phyloP scores from a whole-genome alignment of 2,113 vertebrate genomes.

The Gobiocypris rarus region DNA sequence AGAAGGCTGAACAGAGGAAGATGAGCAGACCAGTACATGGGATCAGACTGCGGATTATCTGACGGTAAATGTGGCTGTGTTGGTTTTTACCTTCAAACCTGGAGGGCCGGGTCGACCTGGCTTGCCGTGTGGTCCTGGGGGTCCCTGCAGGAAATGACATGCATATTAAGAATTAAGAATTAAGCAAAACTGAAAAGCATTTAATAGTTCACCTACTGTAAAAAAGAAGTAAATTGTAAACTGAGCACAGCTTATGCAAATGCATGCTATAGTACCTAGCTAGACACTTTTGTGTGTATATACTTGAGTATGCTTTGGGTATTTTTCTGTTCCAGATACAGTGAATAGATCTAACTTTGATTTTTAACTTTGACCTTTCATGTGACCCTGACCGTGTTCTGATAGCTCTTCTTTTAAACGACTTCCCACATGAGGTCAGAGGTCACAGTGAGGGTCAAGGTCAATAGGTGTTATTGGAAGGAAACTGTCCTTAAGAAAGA shows the following conservation, averaged over 20 bases:
- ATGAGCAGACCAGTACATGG: background rate
- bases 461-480: background rate
- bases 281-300: background rate
- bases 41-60: background rate
- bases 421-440: background rate
- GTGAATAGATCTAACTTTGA: background rate
- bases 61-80: background rate
- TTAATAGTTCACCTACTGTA: background rate
- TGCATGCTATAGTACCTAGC: background rate
- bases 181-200: background rate
- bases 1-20: conserved; percentile 10
- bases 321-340: background rate
- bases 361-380: background rate
- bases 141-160: conserved; percentile 73
- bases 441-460: conserved; percentile 4
- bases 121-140: conserved; percentile 84
- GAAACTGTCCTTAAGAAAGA: background rate
- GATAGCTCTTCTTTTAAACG: background rate
- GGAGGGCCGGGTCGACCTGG: conserved; percentile 81
- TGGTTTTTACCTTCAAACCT: conserved; percentile 81
- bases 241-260: no score
- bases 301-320: background rate
- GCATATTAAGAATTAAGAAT: conserved; percentile 18
- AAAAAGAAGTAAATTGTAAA: no score
- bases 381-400: background rate